A percentile compares a stretch with the other conserved stretches of the same genome.
Evolutionary conservation across 2,888 invertebrate genomes (phyloP).

Genomic region (Sarcophaga caerulescens): DNA sequence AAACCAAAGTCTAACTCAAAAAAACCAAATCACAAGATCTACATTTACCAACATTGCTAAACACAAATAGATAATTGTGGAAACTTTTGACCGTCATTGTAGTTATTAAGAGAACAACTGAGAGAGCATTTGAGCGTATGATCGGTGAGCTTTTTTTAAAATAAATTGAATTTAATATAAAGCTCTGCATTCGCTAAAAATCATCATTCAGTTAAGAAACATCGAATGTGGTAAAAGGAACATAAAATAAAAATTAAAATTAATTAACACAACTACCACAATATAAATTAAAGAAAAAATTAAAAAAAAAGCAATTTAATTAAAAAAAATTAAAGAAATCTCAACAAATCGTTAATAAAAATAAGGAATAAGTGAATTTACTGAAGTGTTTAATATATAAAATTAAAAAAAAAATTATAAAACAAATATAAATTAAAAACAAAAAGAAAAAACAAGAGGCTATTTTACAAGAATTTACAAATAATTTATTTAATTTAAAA

Average conservation of each 20-base stretch:
- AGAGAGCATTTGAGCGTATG: conserved; percentile 21
- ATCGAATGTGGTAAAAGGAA: conserved; percentile 50
- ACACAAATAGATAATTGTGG: neutral
- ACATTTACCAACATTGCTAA: too few relatives aligned
- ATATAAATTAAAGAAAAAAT: conserved; percentile 29
- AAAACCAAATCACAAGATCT: too few relatives aligned
- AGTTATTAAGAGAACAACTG: neutral
- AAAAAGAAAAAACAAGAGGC: conserved; percentile 28
- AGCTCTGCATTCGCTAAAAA: conserved; percentile 46
- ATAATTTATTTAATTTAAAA: conserved; percentile 25
- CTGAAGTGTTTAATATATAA: neutral
- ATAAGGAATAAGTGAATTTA: conserved; percentile 24
- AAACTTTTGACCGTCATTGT: conserved; percentile 31
- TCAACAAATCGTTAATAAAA: conserved; percentile 14
- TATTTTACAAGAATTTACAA: conserved; percentile 16
- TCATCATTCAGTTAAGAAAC: conserved; percentile 61
- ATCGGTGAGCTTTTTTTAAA: conserved; percentile 40
- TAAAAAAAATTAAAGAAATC: neutral
- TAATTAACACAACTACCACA: conserved; percentile 5
- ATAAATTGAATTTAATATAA: conserved; percentile 60
- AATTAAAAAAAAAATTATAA: neutral
- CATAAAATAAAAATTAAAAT: conserved; percentile 24
- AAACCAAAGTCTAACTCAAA: too few relatives aligned
- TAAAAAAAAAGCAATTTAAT: neutral
- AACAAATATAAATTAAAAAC: neutral